Conservation (phyloP, 1,140 invertebrate genomes). For the Cyphomyrmex costatus region DNA sequence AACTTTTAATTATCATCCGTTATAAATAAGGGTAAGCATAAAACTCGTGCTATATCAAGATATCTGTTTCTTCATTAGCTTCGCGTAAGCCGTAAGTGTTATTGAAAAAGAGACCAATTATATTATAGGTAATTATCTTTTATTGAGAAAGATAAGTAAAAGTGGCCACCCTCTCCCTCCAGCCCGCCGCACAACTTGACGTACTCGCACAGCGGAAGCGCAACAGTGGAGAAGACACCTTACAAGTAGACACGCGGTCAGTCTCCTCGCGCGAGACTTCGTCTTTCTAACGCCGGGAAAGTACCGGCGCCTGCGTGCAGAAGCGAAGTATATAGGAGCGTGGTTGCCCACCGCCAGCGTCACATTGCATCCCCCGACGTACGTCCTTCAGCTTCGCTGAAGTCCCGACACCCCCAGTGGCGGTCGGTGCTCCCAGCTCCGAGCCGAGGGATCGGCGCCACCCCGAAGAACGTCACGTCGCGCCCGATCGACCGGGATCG, state of each 20-base stretch:
- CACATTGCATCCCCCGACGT: slow-evolving; percentile 71
- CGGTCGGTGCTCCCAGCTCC: slow-evolving; percentile 2
- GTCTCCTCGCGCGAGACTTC: neutral
- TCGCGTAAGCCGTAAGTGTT: neutral
- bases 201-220: neutral
- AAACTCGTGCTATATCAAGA: neutral
- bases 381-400: slow-evolving; percentile 53
- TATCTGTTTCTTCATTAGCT: neutral
- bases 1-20: slow-evolving; percentile 2
- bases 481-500: slow-evolving; percentile 32
- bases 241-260: slow-evolving; percentile 5
- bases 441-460: slow-evolving; percentile 7
- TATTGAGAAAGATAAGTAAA: neutral
- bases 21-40: neutral
- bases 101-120: neutral
- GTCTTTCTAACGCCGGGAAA: neutral
- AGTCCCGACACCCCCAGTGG: slow-evolving; percentile 10
- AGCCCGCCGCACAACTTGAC: neutral
- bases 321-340: slow-evolving; percentile 70
- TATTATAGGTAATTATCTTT: slow-evolving; percentile 4
- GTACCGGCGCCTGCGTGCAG: slow-evolving; percentile 65
- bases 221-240: neutral
- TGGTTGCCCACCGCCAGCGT: slow-evolving; percentile 43
- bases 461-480: neutral
- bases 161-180: neutral